phyloP scores from a whole-genome alignment of 1,140 invertebrate genomes.

The Drosophila bocqueti region DNA sequence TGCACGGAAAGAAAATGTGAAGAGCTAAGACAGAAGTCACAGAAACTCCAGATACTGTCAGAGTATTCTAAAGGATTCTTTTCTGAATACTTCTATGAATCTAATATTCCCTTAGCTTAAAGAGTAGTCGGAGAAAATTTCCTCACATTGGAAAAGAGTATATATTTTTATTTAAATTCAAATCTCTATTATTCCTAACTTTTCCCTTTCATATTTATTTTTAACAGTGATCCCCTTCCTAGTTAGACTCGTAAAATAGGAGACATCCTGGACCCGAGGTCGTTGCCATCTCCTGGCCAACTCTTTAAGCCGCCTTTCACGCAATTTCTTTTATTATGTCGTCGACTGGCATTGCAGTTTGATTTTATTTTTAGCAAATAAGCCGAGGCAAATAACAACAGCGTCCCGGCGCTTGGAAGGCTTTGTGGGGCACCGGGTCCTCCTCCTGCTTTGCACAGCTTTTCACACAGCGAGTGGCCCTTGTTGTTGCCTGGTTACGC shows the following conservation, averaged over 20 bases:
- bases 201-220: neutral
- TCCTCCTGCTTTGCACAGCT: neutral
- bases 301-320: slow-evolving; percentile 71
- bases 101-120: neutral
- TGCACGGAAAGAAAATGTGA: neutral
- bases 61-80: neutral
- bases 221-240: neutral
- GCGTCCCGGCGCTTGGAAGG: slow-evolving; percentile 17
- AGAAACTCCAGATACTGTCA: neutral
- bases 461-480: slow-evolving; percentile 60
- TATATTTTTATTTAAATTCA: neutral
- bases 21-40: accelerated
- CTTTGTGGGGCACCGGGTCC: slow-evolving; percentile 14
- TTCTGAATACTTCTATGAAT: no score
- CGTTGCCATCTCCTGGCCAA: slow-evolving; percentile 35
- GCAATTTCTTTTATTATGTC: slow-evolving; percentile 74
- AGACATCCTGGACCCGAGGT: slow-evolving; percentile 18
- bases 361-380: slow-evolving; percentile 83
- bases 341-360: slow-evolving; percentile 61
- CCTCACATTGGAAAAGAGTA: neutral
- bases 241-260: slow-evolving; percentile 37
- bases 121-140: neutral
- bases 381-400: slow-evolving; percentile 74
- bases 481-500: slow-evolving; percentile 72
- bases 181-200: neutral